phyloP scores from a whole-genome alignment of 92 coral and sea anemone species.

The Ricordea florida region DNA sequence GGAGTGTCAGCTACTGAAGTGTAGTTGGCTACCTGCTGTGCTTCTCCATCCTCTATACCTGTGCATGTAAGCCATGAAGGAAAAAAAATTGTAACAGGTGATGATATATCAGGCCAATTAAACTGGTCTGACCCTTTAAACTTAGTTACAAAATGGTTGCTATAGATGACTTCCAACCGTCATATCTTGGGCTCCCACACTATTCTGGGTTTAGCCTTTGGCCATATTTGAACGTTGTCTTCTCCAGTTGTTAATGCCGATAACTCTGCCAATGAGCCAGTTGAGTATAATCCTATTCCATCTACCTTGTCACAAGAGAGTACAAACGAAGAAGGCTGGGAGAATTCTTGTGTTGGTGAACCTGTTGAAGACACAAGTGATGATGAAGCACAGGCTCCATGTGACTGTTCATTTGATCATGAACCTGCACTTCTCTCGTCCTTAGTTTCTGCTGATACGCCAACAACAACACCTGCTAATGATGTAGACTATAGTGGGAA shows the following conservation, averaged over 20 bases:
- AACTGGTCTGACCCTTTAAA: too few species aligned
- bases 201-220: not conserved
- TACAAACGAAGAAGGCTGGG: not conserved
- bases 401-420: not conserved
- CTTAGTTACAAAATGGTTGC: too few species aligned
- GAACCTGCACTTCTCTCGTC: not conserved
- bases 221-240: not conserved
- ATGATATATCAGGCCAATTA: too few species aligned
- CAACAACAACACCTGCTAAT: too few species aligned
- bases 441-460: too few species aligned
- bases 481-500: not conserved
- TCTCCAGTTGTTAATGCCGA: not conserved
- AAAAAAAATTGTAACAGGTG: too few species aligned
- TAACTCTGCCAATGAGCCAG: not conserved
- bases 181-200: too few species aligned
- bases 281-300: not conserved
- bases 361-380: not conserved
- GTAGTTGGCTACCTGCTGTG: too few species aligned
- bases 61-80: too few species aligned
- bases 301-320: not conserved
- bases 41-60: too few species aligned
- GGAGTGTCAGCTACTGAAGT: too few species aligned
- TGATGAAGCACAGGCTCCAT: not conserved
- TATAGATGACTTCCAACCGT: too few species aligned
- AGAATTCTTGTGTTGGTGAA: not conserved